Percentiles rank a stretch among this genome's conserved stretches.
Evolutionary conservation across 2,888 invertebrate species (phyloP).

Genomic region (Tenodera sinensis): DNA sequence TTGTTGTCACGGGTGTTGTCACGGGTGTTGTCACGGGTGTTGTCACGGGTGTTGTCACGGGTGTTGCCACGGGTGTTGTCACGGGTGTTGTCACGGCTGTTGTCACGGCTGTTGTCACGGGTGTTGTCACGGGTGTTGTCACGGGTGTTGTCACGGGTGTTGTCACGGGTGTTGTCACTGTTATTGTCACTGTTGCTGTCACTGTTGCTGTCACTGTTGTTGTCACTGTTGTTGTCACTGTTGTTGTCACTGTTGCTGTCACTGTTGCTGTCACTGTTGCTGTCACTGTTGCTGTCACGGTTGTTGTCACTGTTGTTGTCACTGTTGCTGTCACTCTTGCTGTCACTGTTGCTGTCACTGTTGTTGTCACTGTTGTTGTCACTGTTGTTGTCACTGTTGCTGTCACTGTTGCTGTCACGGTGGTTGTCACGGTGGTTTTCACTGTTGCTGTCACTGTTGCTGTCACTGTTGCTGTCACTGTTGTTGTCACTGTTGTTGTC

Average conservation of each 20-base stretch:
- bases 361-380: neutral
- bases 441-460: slow-evolving; percentile 2
- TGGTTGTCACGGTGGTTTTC: slow-evolving; percentile 3
- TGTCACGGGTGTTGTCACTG: too few species aligned
- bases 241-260: slow-evolving; percentile 4
- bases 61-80: too few species aligned
- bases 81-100: too few species aligned
- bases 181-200: neutral
- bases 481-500: neutral
- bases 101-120: too few species aligned
- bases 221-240: neutral
- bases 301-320: too few species aligned
- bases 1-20: too few species aligned
- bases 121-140: too few species aligned
- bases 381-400: neutral
- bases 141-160: too few species aligned
- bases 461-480: neutral
- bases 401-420: neutral
- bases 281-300: neutral
- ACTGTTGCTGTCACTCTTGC: too few species aligned
- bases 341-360: neutral
- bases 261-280: slow-evolving; percentile 12
- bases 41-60: too few species aligned
- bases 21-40: too few species aligned
- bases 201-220: slow-evolving; percentile 7